Base-by-base conservation (phyloP, 2,113 vertebrate species). In the Natator depressus region DNA sequence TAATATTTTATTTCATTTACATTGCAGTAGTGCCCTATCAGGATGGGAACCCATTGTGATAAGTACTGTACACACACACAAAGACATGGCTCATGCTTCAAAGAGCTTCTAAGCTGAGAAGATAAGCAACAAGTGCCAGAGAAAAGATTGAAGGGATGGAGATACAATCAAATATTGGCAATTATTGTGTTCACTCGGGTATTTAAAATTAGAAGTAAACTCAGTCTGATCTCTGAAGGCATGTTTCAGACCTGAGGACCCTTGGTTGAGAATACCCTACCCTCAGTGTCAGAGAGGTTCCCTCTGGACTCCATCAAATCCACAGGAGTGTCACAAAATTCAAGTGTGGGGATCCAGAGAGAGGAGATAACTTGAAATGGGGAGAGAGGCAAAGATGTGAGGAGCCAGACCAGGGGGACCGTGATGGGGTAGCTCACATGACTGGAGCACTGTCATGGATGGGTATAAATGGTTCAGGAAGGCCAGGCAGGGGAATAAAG, bases 201-300 rank as follows among this genome's bases (percentile, higher is more conserved):
- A 54, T 83, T 88, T 85, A 49, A 89, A 24, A 55, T 82, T 91
- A 80, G 5, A 78, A 42, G 12, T 46, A 80, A n/a, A 0, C 42
- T 83, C 86, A 5, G 31, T 59, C 6, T 27, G 35, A 57, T 50
- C 5, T 84, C 55, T 82, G 54, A 35, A 38, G 85, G 84, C 53
- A 84, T 53, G 47, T 8, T 25, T 29, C 17, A 65, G 31, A 89
- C 5, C 0, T 0, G 3, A 1, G 5, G 16, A 31, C 16, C 8
- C 16, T 82, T 25, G 3, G 2, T 76, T 89, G 86, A 85, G 50
- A 53, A 65, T 42, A 46, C 24, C 42, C 24, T 11, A 14, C 49
- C 22, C 87, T 91, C 89, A 31, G 2, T 1, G 53, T 65, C 6
- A 55, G 35, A 80, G 8, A 46, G 16, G 31, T 86, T 85, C 25